Evolutionary conservation across 2,888 invertebrate species (phyloP), one percentile per base, ranked within the genome.

Genomic region (Ecliptopera silaceata): DNA sequence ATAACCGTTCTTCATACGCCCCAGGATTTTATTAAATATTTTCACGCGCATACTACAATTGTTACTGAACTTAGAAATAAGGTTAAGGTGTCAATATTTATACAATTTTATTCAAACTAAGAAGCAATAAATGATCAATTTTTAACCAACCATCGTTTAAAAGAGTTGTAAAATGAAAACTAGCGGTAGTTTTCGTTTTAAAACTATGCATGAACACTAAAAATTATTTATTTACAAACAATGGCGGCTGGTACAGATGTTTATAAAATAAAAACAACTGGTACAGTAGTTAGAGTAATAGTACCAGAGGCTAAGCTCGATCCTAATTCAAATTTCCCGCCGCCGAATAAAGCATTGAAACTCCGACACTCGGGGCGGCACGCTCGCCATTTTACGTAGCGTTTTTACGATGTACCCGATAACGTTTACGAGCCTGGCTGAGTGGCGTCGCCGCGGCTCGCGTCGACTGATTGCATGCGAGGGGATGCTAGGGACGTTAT

Each of bases 331-430:
- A 65, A 52, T 62, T 59, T 54, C 56, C 57, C 55, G 52, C 53
- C 45, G 17, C 26, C 49, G 56, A 46, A 52, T 53, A 51, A 51
- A 61, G 53, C 53, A 57, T 61, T 59, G 60, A 58, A 61, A 65
- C 56, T 43, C 54, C 44, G 44, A 43, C 59, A 61, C 58, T 56
- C 59, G 58, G 72, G 69, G 13, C 42, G 42, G 69, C 82, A 81
- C 85, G 84, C 80, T 80, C 82, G 83, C 85, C 83, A 82, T 81
- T 88, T 86, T 82, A 83, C 84, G 86, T 85, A 84, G 84, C 80
- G 74, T 87, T 88, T 89, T 90, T 89, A 89, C 88, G 89, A 89
- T 79, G 82, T 80, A 79, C 76, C 84, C 89, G 89, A 89, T 90
- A 89, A 89, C 89, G 86, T 84, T 88, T 87, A 89, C 88, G 88